Conservation (phyloP, 1,140 invertebrate genomes). For the Papilio polyxenes region DNA sequence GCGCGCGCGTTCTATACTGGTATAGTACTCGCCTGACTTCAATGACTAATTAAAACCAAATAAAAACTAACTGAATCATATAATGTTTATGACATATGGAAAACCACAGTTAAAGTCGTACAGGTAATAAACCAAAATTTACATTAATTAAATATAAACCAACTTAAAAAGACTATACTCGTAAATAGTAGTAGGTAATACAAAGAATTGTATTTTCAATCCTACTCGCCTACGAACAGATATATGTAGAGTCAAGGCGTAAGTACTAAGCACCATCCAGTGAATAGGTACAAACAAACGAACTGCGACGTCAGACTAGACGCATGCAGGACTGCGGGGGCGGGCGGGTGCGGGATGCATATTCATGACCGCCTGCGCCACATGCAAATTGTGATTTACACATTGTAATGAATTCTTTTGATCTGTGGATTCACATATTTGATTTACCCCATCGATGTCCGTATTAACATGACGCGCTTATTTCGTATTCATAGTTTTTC, state of each 20-base stretch:
- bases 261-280: constrained; percentile 17
- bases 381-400: constrained; percentile 80
- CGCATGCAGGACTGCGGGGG: constrained; percentile 65
- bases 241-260: neutral
- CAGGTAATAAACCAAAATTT: neutral
- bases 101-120: neutral
- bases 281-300: constrained; percentile 30
- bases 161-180: too few species aligned
- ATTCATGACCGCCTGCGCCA: constrained; percentile 76
- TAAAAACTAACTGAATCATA: neutral
- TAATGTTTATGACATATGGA: neutral
- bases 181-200: neutral
- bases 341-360: constrained; percentile 72
- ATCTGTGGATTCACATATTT: constrained; percentile 80
- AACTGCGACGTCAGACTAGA: constrained; percentile 42
- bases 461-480: constrained; percentile 69
- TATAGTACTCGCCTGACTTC: constrained; percentile 42
- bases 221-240: neutral
- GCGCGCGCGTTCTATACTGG: constrained; percentile 47
- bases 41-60: neutral
- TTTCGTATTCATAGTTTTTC: constrained; percentile 78
- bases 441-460: constrained; percentile 77
- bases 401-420: constrained; percentile 81
- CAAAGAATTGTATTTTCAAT: neutral
- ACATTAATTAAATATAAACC: too few species aligned